These are phyloP conservation scores for Chiloscyllium plagiosum DNA, from an alignment of 2,113 vertebrate species.

Conservation along the genomic window DNA sequence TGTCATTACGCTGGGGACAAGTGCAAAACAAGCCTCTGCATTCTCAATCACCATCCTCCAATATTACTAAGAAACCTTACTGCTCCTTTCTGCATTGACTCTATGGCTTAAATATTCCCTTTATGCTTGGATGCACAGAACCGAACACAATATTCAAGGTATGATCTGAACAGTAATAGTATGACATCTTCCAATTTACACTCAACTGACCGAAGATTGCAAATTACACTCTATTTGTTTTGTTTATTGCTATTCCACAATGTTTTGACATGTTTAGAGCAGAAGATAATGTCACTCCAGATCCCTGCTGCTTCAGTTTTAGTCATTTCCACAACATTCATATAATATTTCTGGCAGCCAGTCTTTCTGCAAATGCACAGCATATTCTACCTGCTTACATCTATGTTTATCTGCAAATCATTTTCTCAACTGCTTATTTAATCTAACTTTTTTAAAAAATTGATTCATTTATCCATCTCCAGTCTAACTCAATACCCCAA, in stretches of 20 bases:
- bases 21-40: background rate
- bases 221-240: background rate
- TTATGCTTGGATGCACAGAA: background rate
- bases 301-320: background rate
- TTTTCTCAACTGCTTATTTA: background rate
- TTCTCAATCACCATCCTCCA: background rate
- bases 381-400: background rate
- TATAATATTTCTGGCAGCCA: background rate
- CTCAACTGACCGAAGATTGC: background rate
- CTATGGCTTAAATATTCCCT: background rate
- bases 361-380: background rate
- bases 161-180: background rate
- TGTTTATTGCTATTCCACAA: background rate
- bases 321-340: background rate
- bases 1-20: background rate
- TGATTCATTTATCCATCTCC: background rate
- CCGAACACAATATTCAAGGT: background rate
- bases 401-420: background rate
- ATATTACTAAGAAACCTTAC: background rate
- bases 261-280: background rate
- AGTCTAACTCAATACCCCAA: background rate
- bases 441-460: background rate
- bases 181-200: constrained; percentile 16
- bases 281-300: background rate
- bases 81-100: background rate